phyloP scores from a whole-genome alignment of 2,888 invertebrate genomes.

The Lochmaea crataegi region DNA sequence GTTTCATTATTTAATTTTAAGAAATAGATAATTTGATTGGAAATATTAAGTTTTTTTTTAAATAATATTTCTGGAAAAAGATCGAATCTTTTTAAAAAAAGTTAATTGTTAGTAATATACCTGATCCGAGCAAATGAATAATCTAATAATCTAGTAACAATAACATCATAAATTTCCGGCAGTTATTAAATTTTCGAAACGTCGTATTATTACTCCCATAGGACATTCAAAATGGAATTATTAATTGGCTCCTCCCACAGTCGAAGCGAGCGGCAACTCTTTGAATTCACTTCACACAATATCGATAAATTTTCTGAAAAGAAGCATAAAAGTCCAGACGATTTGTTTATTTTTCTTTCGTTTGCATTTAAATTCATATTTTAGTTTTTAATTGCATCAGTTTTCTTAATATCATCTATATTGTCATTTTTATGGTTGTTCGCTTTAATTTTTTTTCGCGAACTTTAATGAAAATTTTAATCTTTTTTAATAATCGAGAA shows the following conservation, averaged over 20 bases:
- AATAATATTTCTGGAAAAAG: neutral
- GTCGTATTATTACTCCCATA: neutral
- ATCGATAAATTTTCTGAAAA: constrained; percentile 44
- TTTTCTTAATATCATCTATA: constrained; percentile 26
- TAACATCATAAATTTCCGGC: constrained; percentile 8
- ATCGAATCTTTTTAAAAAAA: neutral
- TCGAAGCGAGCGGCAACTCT: constrained; percentile 42
- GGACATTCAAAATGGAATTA: constrained; percentile 33
- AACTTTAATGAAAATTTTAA: constrained; percentile 4
- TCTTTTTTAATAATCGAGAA: constrained; percentile 2
- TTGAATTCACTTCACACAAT: constrained; percentile 41
- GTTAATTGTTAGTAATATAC: neutral
- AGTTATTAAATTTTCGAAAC: constrained; percentile 22
- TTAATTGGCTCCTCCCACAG: constrained; percentile 44
- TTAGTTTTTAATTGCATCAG: constrained; percentile 45
- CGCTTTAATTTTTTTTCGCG: neutral
- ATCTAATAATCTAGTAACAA: constrained; percentile 12
- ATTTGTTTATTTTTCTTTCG: constrained; percentile 43
- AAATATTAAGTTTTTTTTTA: neutral
- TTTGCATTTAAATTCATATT: constrained; percentile 48
- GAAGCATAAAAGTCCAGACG: constrained; percentile 43
- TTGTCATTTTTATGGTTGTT: constrained; percentile 18
- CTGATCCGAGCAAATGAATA: neutral
- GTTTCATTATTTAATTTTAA: too few relatives aligned
- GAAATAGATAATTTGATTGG: too few relatives aligned